Percentiles rank a stretch among this genome's conserved stretches.
These are phyloP conservation scores for Rhombomys opimus DNA, from an alignment of 2,113 vertebrate species.

Conservation along the genomic window DNA sequence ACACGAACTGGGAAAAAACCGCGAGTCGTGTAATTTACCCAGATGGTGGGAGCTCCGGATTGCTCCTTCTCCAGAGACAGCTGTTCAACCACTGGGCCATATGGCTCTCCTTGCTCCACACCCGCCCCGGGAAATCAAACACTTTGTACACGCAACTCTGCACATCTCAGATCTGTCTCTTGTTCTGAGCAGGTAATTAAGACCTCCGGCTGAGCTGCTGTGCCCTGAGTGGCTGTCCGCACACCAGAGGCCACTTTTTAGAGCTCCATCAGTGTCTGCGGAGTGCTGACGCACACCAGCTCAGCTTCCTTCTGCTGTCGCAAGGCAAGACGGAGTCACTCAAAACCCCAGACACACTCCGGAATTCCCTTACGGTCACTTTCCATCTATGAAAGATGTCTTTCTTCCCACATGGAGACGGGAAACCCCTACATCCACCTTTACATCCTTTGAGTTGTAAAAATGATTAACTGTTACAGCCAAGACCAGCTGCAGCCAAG, in stretches of 20 bases:
- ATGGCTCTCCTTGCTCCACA: conserved; percentile 80
- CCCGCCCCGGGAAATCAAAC: conserved; percentile 74
- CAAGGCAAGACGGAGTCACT: background rate
- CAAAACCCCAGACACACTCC: background rate
- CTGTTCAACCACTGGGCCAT: conserved; percentile 86
- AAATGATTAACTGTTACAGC: background rate
- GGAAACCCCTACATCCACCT: background rate
- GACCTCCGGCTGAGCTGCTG: background rate
- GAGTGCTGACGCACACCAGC: rapidly evolving
- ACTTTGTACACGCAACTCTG: conserved; percentile 53
- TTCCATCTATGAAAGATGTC: background rate
- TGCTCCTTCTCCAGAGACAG: conserved; percentile 83
- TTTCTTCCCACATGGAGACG: background rate
- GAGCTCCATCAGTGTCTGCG: background rate
- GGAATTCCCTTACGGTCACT: background rate
- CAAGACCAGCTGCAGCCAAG: background rate
- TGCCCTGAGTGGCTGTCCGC: background rate
- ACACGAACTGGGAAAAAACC: conserved; percentile 63
- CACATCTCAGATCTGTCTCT: background rate
- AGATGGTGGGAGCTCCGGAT: conserved; percentile 85
- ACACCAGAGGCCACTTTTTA: background rate
- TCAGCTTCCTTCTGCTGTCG: background rate
- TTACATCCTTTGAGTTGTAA: background rate
- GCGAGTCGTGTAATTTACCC: conserved; percentile 80
- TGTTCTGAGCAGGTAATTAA: conserved; percentile 58